These are phyloP conservation scores for Tragopan temminckii DNA, from an alignment of 2,797 vertebrate genomes.

Conservation along the genomic window DNA sequence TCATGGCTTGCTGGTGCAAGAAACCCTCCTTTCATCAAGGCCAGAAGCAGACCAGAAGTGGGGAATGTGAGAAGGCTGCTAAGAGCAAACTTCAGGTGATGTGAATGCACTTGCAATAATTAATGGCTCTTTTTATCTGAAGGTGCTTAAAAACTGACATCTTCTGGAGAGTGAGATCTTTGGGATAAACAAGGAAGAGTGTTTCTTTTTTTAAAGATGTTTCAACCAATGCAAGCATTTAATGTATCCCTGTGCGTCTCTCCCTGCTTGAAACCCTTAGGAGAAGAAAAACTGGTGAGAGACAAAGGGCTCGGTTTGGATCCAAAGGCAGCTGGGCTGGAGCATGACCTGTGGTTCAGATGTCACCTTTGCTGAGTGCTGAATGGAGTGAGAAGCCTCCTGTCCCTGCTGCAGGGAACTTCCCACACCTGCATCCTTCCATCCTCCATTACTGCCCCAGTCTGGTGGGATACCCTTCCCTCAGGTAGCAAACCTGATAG, in stretches of 20 bases:
- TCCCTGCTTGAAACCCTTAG: neutral
- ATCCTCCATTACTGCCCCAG: neutral
- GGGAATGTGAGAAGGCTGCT: neutral
- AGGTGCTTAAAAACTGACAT: conserved; percentile 7
- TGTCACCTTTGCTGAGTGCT: neutral
- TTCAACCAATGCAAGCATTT: neutral
- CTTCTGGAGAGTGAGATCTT: conserved; percentile 2
- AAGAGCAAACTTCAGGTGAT: neutral
- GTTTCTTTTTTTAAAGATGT: neutral
- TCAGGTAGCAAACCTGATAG: neutral
- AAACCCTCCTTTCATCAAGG: neutral
- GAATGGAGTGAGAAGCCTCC: fast-evolving
- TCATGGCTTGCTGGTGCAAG: neutral
- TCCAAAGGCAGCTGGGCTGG: neutral
- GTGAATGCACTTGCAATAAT: neutral
- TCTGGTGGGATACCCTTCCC: neutral
- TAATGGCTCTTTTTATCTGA: conserved; percentile 33
- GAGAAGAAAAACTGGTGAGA: neutral
- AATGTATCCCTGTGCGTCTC: neutral
- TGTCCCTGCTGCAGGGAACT: fast-evolving
- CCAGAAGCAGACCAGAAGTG: neutral
- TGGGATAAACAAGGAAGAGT: neutral
- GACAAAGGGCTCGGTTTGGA: neutral
- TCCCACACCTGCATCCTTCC: neutral
- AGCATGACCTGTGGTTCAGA: neutral